Conservation (phyloP, 2,888 invertebrate species). For the Baronia brevicornis region DNA sequence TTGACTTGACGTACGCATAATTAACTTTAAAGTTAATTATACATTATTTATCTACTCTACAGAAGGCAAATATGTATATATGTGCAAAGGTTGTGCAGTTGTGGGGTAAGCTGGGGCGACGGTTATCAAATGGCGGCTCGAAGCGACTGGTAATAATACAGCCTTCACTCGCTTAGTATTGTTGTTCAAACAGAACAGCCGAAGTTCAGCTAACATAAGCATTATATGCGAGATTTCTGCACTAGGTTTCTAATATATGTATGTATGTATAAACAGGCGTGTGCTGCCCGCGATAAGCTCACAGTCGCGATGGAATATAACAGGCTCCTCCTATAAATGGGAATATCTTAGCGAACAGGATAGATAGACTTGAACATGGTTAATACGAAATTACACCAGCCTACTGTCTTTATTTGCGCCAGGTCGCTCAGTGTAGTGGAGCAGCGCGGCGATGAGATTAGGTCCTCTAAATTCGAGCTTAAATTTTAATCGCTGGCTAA, state of each 20-base stretch:
- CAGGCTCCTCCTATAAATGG: constrained; percentile 17
- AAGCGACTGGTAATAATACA: constrained; percentile 8
- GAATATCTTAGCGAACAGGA: constrained; percentile 29
- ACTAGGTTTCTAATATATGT: constrained; percentile 48
- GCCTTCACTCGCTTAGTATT: constrained; percentile 18
- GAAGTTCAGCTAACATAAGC: constrained; percentile 26
- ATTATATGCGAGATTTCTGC: constrained; percentile 30
- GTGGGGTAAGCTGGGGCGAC: constrained; percentile 3
- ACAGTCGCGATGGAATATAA: constrained; percentile 27
- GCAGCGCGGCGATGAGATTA: constrained; percentile 58
- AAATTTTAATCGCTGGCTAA: constrained; percentile 63
- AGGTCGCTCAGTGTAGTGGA: constrained; percentile 53
- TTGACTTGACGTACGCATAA: constrained; percentile 26
- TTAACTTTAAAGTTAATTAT: constrained; percentile 29
- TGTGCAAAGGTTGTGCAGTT: constrained; percentile 5
- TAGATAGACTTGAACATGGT: constrained; percentile 38
- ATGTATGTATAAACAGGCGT: constrained; percentile 69
- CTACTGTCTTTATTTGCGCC: constrained; percentile 47
- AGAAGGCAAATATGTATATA: constrained; percentile 4
- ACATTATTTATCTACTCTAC: constrained; percentile 20
- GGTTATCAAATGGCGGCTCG: constrained; percentile 15
- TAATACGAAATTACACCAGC: constrained; percentile 44
- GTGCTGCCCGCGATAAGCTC: constrained; percentile 64
- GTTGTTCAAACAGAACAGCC: constrained; percentile 33
- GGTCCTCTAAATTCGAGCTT: constrained; percentile 64